A percentile compares a stretch with the other conserved stretches of the same genome.
phyloP scores from a whole-genome alignment of 2,797 vertebrate genomes.

The Amniataba percoides region DNA sequence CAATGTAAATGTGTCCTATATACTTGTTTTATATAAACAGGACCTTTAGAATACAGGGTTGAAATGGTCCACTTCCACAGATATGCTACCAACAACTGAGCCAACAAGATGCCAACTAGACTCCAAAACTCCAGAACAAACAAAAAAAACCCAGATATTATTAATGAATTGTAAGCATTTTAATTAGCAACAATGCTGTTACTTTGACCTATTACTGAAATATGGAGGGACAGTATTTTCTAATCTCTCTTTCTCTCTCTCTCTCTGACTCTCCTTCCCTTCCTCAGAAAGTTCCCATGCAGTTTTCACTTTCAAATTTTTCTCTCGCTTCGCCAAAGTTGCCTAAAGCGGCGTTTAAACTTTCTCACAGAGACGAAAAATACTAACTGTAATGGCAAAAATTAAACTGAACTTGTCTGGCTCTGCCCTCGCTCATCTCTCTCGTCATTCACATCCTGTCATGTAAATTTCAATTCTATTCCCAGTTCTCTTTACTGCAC shows the following conservation, averaged over 20 bases:
- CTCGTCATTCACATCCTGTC: constrained; percentile 33
- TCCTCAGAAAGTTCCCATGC: constrained; percentile 9
- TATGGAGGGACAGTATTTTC: neutral
- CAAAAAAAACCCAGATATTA: too few relatives aligned
- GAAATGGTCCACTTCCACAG: neutral
- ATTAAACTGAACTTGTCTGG: constrained; percentile 19
- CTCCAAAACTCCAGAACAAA: too few relatives aligned
- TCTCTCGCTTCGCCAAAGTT: constrained; percentile 6
- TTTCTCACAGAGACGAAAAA: constrained; percentile 23
- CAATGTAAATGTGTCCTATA: neutral
- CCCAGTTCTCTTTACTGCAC: constrained; percentile 32
- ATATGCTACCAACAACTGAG: neutral
- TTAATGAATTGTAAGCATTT: neutral
- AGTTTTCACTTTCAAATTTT: constrained; percentile 13
- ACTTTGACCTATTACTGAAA: constrained; percentile 9
- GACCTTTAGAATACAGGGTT: neutral
- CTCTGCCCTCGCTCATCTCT: constrained; percentile 3
- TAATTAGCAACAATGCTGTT: neutral
- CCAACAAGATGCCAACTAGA: neutral
- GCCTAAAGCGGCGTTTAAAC: constrained; percentile 25
- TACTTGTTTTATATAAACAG: neutral
- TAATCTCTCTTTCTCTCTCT: neutral
- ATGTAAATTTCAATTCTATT: constrained; percentile 34
- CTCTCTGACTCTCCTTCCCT: neutral
- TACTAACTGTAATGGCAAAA: constrained; percentile 6